Conservation (phyloP, 1,140 invertebrate species). For the Platorchestia sp. region DNA sequence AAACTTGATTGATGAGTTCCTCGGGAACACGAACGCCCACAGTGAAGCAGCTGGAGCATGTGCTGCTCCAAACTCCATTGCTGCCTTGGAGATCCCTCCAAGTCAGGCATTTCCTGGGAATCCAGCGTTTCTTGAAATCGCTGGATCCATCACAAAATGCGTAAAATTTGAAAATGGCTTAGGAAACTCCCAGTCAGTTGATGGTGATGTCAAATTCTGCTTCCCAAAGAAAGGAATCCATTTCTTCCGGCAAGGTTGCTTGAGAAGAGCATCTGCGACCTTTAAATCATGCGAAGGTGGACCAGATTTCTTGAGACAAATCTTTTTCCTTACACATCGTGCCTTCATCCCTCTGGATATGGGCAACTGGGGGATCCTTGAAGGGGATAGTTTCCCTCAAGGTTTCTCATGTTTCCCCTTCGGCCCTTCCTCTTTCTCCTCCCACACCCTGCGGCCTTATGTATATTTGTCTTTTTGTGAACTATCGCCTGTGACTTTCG, state of each 20-base stretch:
- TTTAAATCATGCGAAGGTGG: neutral
- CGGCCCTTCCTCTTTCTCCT: slow-evolving; percentile 31
- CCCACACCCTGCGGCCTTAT: slow-evolving; percentile 38
- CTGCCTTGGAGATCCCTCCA: too few species aligned
- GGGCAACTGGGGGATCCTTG: neutral
- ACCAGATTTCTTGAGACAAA: neutral
- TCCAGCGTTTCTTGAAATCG: neutral
- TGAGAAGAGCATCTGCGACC: neutral
- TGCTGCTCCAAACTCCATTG: too few species aligned
- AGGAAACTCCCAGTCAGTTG: neutral
- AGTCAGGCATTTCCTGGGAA: too few species aligned
- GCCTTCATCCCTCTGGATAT: slow-evolving; percentile 8
- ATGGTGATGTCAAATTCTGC: neutral
- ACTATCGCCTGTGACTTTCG: neutral
- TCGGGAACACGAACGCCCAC: neutral
- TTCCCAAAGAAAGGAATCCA: neutral
- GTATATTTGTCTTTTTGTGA: slow-evolving; percentile 3
- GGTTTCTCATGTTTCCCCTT: slow-evolving; percentile 1
- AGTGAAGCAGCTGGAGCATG: neutral
- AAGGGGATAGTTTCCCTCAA: neutral
- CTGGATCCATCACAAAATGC: neutral
- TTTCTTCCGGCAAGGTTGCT: neutral
- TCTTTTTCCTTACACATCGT: slow-evolving; percentile 30
- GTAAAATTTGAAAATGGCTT: neutral
- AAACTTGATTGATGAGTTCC: neutral